phyloP scores from a whole-genome alignment of 1,140 invertebrate genomes.

The Choristoneura fumiferana region DNA sequence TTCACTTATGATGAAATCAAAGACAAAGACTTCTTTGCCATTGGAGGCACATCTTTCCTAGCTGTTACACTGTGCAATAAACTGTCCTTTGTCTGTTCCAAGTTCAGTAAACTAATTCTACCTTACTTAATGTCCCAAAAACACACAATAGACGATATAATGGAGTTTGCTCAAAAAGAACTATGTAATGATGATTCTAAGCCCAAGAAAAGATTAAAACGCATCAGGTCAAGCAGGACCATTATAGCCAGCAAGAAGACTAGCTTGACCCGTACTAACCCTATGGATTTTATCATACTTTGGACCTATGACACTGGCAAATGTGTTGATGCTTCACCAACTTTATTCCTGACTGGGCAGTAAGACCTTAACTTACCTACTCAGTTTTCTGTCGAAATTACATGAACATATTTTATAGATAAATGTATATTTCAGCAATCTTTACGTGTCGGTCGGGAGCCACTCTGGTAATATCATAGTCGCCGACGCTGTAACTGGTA shows the following conservation, averaged over 20 bases:
- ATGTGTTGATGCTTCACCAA: conserved; percentile 86
- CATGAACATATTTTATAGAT: neutral
- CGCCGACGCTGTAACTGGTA: conserved; percentile 69
- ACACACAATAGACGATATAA: conserved; percentile 50
- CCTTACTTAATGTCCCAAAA: conserved; percentile 53
- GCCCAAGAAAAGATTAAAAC: conserved; percentile 34
- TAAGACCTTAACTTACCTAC: conserved; percentile 52
- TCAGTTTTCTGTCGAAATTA: conserved; percentile 12
- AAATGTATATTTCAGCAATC: conserved; percentile 55
- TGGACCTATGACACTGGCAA: conserved; percentile 83
- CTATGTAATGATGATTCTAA: conserved; percentile 34
- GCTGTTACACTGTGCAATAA: conserved; percentile 63
- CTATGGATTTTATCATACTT: conserved; percentile 48
- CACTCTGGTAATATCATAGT: conserved; percentile 79
- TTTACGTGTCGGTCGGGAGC: conserved; percentile 72
- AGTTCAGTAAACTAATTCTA: conserved; percentile 55
- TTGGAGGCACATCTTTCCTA: conserved; percentile 66
- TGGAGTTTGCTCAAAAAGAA: conserved; percentile 48
- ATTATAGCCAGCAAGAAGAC: conserved; percentile 28
- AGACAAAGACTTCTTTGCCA: conserved; percentile 52
- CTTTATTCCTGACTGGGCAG: conserved; percentile 75
- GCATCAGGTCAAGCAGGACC: conserved; percentile 31
- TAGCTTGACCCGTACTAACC: neutral
- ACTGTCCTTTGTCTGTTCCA: conserved; percentile 41
- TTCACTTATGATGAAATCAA: conserved; percentile 71